Conservation (phyloP, 1,140 invertebrate species). For the Apis dorsata region DNA sequence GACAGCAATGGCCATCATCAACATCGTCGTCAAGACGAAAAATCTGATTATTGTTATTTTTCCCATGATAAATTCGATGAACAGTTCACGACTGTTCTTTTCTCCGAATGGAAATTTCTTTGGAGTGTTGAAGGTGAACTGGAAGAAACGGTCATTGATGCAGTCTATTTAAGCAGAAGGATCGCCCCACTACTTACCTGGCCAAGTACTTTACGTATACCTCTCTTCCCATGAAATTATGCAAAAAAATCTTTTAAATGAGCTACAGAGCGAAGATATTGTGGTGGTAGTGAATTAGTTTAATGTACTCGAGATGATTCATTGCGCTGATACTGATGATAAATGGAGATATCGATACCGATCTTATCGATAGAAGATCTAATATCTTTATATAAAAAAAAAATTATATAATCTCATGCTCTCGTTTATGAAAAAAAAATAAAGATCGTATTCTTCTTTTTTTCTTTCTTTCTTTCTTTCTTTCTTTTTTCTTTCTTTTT, state of each 20-base stretch:
- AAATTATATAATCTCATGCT: background rate
- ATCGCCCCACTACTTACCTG: constrained; percentile 51
- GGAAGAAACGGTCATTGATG: constrained; percentile 69
- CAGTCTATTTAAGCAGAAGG: constrained; percentile 69
- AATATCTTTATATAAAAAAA: background rate
- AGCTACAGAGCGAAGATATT: background rate
- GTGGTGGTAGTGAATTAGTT: no score
- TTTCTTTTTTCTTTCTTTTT: background rate
- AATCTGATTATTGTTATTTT: background rate
- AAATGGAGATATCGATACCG: no score
- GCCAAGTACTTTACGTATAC: background rate
- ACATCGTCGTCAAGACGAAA: background rate
- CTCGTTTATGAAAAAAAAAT: background rate
- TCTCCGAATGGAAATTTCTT: constrained; percentile 41
- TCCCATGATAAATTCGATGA: background rate
- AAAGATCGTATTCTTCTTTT: background rate
- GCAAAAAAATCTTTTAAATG: background rate
- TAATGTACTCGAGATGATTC: background rate
- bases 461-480: background rate
- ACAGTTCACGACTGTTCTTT: background rate
- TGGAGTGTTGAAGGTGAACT: constrained; percentile 56
- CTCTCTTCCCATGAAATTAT: constrained; percentile 29
- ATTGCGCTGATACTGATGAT: background rate
- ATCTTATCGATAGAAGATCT: background rate
- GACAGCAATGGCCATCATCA: background rate